Base-by-base conservation (phyloP, 2,113 vertebrate species). In the Mugil cephalus region DNA sequence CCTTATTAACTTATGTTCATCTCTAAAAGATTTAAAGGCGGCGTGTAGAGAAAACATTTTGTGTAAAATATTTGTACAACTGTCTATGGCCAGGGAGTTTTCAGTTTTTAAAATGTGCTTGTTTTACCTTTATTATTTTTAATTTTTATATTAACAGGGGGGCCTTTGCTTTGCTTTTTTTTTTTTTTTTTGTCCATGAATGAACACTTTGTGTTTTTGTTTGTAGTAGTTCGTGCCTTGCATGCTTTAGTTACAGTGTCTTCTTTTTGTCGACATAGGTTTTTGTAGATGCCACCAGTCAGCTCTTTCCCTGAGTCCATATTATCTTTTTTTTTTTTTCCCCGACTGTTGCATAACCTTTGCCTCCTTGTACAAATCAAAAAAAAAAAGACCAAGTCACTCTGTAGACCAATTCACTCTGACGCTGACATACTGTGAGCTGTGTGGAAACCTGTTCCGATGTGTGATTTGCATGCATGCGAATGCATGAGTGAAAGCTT, bases 51-150 rank as follows among this genome's bases (percentile, higher is more conserved):
- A 86, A 93, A 88, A 93, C 89, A 79, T 88, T 91, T 91, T 93
- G 86, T 94, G 89, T 94, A 94, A 94, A 95, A 93, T 96, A 93
- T 96, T 93, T 95, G 95, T 97, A 96, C 94, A 94, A 94, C 94
- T 96, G 93, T 94, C 91, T 94, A 89, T 96, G 93, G 91, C 93
- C 88, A 93, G 94, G 93, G 90, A 83, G 88, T 90, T 72, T 88
- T 88, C 63, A 34, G 58, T 82, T 89, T 92, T 92, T 83, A 86
- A 91, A 89, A 86, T 77, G 43, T 83, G 87, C 77, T 89, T 93
- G 84, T 95, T 95, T 96, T 95, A 94, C 94, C 95, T 80, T 78
- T 92, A 84, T 90, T 88, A 92, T 94, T 92, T 83, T 86, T 82
- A 77, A 89, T 89, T 89, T 92, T 80, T 89, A 66, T 87, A 91